Percentiles rank a stretch among this genome's conserved stretches.
phyloP scores from a whole-genome alignment of 1,140 invertebrate genomes.

The Hormaphis cornu region DNA sequence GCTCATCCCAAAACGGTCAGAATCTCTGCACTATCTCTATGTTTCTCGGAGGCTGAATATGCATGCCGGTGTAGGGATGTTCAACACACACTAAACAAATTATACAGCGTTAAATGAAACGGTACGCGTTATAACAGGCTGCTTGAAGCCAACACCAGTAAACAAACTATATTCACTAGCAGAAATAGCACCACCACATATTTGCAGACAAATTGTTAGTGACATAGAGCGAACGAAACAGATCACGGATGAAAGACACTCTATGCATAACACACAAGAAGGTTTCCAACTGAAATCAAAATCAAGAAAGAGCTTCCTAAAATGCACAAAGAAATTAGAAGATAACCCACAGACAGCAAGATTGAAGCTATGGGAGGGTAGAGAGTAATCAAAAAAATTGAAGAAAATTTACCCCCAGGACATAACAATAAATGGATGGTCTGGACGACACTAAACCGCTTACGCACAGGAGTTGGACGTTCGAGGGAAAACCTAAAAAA shows the following conservation, averaged over 20 bases:
- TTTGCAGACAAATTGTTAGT: neutral
- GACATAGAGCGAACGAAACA: slow-evolving; percentile 2
- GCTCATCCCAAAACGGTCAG: no score
- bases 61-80: no score
- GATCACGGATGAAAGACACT: neutral
- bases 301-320: slow-evolving; percentile 17
- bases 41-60: no score
- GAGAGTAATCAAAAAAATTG: neutral
- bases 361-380: slow-evolving; percentile 13
- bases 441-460: slow-evolving; percentile 15
- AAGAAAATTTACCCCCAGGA: slow-evolving; percentile 1
- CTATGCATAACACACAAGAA: neutral
- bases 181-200: no score
- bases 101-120: no score
- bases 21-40: no score
- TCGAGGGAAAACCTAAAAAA: slow-evolving; percentile 8
- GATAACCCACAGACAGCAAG: neutral
- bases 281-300: neutral
- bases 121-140: no score
- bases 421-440: neutral
- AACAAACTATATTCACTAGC: no score
- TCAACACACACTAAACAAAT: no score
- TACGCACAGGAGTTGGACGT: neutral
- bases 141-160: no score
- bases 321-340: neutral